Evolutionary conservation across 2,797 vertebrate genomes (phyloP).

Genomic region (Ispidina picta): DNA sequence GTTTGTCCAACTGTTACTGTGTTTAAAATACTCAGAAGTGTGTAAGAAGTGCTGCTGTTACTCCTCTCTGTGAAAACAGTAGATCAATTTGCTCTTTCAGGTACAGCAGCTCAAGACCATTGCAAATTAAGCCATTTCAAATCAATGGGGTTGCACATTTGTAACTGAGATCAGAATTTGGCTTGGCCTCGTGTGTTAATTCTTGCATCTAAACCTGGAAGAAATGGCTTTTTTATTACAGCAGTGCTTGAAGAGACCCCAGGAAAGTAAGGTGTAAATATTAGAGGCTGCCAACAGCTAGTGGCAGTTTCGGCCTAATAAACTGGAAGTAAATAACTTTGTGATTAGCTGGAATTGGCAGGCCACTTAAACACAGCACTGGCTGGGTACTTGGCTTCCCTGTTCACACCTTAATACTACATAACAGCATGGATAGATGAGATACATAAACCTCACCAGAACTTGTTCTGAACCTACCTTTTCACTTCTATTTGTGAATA

Average conservation of each 20-base stretch:
- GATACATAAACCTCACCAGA: conserved; percentile 22
- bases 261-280: conserved; percentile 79
- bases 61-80: conserved; percentile 47
- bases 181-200: conserved; percentile 59
- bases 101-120: conserved; percentile 39
- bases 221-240: conserved; percentile 66
- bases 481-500: conserved; percentile 25
- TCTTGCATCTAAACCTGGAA: conserved; percentile 38
- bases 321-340: conserved; percentile 82
- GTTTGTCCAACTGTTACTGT: neutral
- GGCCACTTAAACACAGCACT: conserved; percentile 77
- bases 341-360: conserved; percentile 82
- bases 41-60: conserved; percentile 21
- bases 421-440: conserved; percentile 28
- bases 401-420: conserved; percentile 34
- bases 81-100: conserved; percentile 47
- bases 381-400: conserved; percentile 34
- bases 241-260: conserved; percentile 76
- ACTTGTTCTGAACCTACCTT: conserved; percentile 40
- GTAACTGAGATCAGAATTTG: conserved; percentile 69
- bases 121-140: conserved; percentile 66
- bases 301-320: conserved; percentile 85
- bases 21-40: conserved; percentile 18
- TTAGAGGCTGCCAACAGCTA: conserved; percentile 74
- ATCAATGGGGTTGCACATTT: conserved; percentile 65